These are phyloP conservation scores for Hypsopygia costalis DNA, from an alignment of 2,888 invertebrate species.

Conservation along the genomic window DNA sequence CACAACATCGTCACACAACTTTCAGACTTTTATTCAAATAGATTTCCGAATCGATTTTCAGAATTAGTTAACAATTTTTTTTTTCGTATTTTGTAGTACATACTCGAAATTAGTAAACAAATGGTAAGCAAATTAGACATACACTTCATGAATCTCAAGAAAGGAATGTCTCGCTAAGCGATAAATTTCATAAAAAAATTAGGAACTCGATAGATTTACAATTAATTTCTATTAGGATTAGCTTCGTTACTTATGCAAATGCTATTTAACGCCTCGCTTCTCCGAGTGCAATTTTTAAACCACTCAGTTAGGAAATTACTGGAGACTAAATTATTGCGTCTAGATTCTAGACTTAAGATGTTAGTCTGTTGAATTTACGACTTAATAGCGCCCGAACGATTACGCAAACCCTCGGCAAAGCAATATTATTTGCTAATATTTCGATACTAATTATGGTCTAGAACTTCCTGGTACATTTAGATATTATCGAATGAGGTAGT, in stretches of 20 bases:
- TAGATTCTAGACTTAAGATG: slow-evolving; percentile 2
- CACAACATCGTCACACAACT: no score
- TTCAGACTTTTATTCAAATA: no score
- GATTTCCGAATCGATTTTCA: no score
- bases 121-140: no score
- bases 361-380: not conserved
- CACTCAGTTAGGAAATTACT: not conserved
- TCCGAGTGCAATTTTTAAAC: not conserved
- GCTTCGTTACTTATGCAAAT: slow-evolving; percentile 22
- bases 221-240: slow-evolving; percentile 20
- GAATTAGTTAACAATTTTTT: no score
- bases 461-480: not conserved
- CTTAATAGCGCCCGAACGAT: not conserved
- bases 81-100: no score
- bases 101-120: no score
- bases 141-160: no score
- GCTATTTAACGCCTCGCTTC: not conserved
- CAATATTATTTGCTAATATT: not conserved
- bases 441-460: slow-evolving; percentile 11
- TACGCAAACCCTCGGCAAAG: not conserved
- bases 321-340: not conserved
- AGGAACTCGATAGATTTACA: not conserved
- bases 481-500: not conserved
- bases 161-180: no score
- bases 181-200: no score